These are phyloP conservation scores for Saccostrea echinata DNA, from an alignment of 1,140 invertebrate species.

Conservation along the genomic window DNA sequence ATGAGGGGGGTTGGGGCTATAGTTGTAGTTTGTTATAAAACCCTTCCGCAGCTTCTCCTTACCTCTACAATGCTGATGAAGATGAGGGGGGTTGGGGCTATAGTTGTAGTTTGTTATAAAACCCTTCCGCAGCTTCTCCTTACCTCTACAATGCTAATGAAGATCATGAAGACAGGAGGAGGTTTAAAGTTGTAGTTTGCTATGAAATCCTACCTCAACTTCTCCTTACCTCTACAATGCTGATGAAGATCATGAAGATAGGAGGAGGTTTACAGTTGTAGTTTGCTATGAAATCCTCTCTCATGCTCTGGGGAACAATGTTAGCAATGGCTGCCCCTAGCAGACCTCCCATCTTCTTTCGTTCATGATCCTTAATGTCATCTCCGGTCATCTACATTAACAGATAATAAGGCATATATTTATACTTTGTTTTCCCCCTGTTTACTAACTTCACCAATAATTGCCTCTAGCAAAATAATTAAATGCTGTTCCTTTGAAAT, in stretches of 20 bases:
- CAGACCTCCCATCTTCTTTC: constrained; percentile 62
- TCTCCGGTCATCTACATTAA: constrained; percentile 68
- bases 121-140: no score
- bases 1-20: constrained; percentile 98
- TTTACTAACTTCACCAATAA: no score
- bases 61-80: constrained; percentile 96
- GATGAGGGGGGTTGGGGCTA: constrained; percentile 96
- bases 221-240: constrained; percentile 92
- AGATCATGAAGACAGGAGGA: constrained; percentile 96
- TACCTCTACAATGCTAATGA: constrained; percentile 96
- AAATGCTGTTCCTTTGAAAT: no score
- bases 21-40: no score
- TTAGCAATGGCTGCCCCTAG: constrained; percentile 70
- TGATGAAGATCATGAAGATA: constrained; percentile 95
- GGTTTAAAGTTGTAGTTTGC: constrained; percentile 97
- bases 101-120: constrained; percentile 98
- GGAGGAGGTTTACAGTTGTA: constrained; percentile 98
- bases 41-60: no score
- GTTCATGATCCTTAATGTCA: constrained; percentile 61
- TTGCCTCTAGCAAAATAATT: no score
- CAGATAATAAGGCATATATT: no score
- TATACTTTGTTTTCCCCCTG: no score
- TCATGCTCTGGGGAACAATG: constrained; percentile 69
- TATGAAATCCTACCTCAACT: constrained; percentile 73
- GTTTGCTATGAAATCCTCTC: constrained; percentile 84